Evolutionary conservation across 2,797 vertebrate genomes (phyloP), one percentile per base, ranked within the genome.

Genomic region (Sebastes baramenuke): DNA sequence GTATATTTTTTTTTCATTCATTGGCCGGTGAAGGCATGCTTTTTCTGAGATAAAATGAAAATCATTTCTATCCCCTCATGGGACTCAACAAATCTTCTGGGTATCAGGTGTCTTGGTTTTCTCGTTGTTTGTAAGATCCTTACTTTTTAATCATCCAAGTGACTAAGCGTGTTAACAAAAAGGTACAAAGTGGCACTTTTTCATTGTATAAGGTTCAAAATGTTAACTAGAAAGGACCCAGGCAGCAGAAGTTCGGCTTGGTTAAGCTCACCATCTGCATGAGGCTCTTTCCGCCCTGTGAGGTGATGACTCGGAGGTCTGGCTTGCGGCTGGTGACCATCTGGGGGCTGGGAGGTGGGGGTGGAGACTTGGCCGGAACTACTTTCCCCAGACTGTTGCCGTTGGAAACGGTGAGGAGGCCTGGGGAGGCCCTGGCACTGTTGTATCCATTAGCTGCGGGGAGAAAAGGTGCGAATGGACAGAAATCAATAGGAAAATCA

Each of bases 291-390:
- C 97, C 95, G 9, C 97, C 95, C 95, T 99, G 98, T 16, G 98
- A 99, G 82, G 98, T 99, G 97, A 99, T 99, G 86, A 99, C 98
- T 7, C 98, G 95, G 64, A 99, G 95, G 95, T 99, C 98, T 1
- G 98, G 98, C 93, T 99, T 99, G 93, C 98, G 97, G 95, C 95
- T 97, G 95, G 92, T 90, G 78, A 93, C 95, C 60, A 98, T 96
- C 94, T 97, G 98, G 25, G 96, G 80, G 89, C 96, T 90, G 11
- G 96, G 95, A 79, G 94, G 93, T 16, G 97, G 92, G 0, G 97
- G 96, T 7, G 97, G 96, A 9, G 98, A 98, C 93, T 98, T 97
- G 94, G 98, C 95, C 59, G 96, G 97, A 90, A 97, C 96, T 95
- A 97, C 96, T 95, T 99, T 99, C 92, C 96, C 97, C 94, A 98